A percentile compares a stretch with the other conserved stretches of the same genome.
Evolutionary conservation across 2,113 vertebrate species (phyloP).

Genomic region (Crocuta crocuta): DNA sequence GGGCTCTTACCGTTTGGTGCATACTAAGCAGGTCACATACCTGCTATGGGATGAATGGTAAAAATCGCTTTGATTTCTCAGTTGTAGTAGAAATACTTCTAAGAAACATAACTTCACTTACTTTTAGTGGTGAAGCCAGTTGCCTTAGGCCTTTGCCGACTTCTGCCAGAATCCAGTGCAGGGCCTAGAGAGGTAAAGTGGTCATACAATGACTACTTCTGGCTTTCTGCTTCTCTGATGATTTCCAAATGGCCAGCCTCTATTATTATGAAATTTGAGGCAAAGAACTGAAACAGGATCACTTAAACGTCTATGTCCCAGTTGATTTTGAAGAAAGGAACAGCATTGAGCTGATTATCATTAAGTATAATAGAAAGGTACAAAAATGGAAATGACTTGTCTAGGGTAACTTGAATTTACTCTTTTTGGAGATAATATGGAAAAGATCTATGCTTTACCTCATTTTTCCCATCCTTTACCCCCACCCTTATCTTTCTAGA

Average conservation of each 20-base stretch:
- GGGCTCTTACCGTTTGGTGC: neutral
- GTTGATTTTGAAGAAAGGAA: neutral
- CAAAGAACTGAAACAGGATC: neutral
- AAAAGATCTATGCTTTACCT: constrained; percentile 15
- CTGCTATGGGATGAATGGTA: neutral
- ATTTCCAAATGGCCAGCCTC: neutral
- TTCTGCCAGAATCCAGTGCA: neutral
- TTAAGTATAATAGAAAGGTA: neutral
- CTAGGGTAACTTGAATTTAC: neutral
- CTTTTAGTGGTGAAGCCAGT: neutral
- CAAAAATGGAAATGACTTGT: neutral
- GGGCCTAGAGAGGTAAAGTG: neutral
- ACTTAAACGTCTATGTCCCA: neutral
- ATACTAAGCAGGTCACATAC: neutral
- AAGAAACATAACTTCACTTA: neutral
- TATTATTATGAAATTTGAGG: neutral
- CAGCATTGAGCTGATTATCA: neutral
- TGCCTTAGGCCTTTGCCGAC: neutral
- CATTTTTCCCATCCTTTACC: neutral
- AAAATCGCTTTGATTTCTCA: neutral
- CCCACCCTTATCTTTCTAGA: neutral
- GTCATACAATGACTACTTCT: neutral
- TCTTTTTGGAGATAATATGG: neutral
- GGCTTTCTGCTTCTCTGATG: neutral
- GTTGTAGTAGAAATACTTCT: neutral